These are phyloP conservation scores for Cydia amplana DNA, from an alignment of 1,140 invertebrate genomes.

Conservation along the genomic window DNA sequence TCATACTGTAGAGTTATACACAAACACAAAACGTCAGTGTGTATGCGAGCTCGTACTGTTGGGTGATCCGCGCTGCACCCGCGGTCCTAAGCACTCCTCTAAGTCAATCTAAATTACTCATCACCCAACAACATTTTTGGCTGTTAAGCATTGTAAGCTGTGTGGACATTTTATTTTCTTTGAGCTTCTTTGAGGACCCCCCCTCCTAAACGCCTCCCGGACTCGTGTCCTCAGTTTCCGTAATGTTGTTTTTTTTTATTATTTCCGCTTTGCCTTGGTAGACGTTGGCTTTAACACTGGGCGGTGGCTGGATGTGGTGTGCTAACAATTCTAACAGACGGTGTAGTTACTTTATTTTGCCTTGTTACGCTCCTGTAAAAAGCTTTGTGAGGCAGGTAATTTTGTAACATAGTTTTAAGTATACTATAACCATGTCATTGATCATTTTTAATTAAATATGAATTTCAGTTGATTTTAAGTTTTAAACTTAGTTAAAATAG, in stretches of 20 bases:
- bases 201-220: constrained; percentile 68
- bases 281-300: constrained; percentile 73
- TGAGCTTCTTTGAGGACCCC: constrained; percentile 61
- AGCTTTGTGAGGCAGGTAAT: constrained; percentile 55
- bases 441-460: constrained; percentile 15
- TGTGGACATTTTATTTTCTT: constrained; percentile 73
- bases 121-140: constrained; percentile 73
- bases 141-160: constrained; percentile 73
- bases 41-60: constrained; percentile 70
- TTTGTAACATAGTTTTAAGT: constrained; percentile 42
- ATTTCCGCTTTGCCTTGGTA: constrained; percentile 78
- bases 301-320: constrained; percentile 73
- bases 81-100: constrained; percentile 54
- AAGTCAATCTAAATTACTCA: constrained; percentile 53
- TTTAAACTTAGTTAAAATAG: neutral
- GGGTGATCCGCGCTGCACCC: constrained; percentile 66
- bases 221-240: constrained; percentile 76
- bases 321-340: constrained; percentile 76
- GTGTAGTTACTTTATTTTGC: constrained; percentile 62
- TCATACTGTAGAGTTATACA: constrained; percentile 12
- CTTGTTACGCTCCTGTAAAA: constrained; percentile 56
- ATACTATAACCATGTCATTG: constrained; percentile 15
- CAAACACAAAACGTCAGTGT: constrained; percentile 45
- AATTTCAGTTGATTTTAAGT: neutral
- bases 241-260: constrained; percentile 72